A percentile compares a stretch with the other conserved stretches of the same genome.
These are phyloP conservation scores for Cynoglossus semilaevis DNA, from an alignment of 2,113 vertebrate species.

Conservation along the genomic window DNA sequence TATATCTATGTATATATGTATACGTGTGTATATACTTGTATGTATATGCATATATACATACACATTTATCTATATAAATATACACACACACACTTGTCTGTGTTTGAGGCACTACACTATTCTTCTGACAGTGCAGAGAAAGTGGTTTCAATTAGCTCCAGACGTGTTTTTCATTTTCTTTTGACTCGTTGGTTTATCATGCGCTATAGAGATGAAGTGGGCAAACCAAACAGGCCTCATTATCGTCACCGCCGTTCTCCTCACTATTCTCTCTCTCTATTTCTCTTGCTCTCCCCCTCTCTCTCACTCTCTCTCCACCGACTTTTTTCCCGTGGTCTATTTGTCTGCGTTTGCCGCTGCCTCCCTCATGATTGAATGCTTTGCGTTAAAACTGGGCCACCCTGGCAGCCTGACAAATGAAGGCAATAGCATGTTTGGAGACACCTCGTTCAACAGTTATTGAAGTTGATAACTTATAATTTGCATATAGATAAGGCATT, in stretches of 20 bases:
- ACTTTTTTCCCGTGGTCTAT: slow-evolving; percentile 34
- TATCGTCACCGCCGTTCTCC: slow-evolving; percentile 47
- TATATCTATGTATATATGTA: too few species aligned
- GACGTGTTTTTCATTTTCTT: slow-evolving; percentile 49
- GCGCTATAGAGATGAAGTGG: slow-evolving; percentile 62
- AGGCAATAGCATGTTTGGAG: slow-evolving; percentile 70
- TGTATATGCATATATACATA: too few species aligned
- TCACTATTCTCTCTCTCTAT: slow-evolving; percentile 30
- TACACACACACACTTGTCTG: too few species aligned
- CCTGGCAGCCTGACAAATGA: slow-evolving; percentile 73
- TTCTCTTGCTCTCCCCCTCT: slow-evolving; percentile 1
- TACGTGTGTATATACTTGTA: too few species aligned
- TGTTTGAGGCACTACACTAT: not conserved
- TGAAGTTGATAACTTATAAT: slow-evolving; percentile 76
- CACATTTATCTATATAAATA: too few species aligned
- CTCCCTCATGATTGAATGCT: slow-evolving; percentile 60
- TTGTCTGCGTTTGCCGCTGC: slow-evolving; percentile 66
- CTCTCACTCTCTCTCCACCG: not conserved
- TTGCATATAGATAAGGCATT: slow-evolving; percentile 82
- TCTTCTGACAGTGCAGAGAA: slow-evolving; percentile 23
- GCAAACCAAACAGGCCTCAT: slow-evolving; percentile 57
- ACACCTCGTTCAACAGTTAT: slow-evolving; percentile 73
- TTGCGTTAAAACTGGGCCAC: slow-evolving; percentile 65
- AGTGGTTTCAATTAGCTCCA: slow-evolving; percentile 64
- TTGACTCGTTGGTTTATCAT: slow-evolving; percentile 59